phyloP scores from a whole-genome alignment of 2,888 invertebrate genomes.

The Gymnocheta viridis region DNA sequence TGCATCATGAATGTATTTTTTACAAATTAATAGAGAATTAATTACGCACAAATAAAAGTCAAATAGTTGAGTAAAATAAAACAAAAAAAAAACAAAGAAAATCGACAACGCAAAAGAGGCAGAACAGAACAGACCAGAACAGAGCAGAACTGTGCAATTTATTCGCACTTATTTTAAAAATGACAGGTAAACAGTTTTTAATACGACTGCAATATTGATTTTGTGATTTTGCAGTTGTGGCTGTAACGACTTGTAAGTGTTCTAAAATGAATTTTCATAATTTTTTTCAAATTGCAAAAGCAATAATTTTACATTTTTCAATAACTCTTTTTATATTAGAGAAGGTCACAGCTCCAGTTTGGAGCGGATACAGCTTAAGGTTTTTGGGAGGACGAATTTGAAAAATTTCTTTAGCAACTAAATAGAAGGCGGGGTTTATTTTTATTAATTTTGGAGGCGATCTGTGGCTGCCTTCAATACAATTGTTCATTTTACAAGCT shows the following conservation, averaged over 20 bases:
- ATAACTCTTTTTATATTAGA: no score
- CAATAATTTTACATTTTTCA: no score
- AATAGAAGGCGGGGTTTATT: no score
- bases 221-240: background rate
- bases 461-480: no score
- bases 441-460: no score
- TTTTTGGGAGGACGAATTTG: no score
- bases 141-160: constrained; percentile 5
- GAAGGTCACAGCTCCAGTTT: no score
- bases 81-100: constrained; percentile 17
- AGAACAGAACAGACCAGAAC: background rate
- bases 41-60: constrained; percentile 54
- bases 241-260: background rate
- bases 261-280: background rate
- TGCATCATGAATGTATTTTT: constrained; percentile 31
- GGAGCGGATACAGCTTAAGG: no score
- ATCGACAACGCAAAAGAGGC: background rate
- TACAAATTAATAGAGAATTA: constrained; percentile 60
- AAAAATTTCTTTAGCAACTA: no score
- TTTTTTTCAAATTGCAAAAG: background rate
- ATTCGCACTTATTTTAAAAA: constrained; percentile 12
- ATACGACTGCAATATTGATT: background rate
- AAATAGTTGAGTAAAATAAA: background rate
- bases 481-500: no score
- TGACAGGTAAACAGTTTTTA: constrained; percentile 22